These are phyloP conservation scores for Peromyscus leucopus DNA, from an alignment of 2,113 vertebrate species.

Conservation along the genomic window DNA sequence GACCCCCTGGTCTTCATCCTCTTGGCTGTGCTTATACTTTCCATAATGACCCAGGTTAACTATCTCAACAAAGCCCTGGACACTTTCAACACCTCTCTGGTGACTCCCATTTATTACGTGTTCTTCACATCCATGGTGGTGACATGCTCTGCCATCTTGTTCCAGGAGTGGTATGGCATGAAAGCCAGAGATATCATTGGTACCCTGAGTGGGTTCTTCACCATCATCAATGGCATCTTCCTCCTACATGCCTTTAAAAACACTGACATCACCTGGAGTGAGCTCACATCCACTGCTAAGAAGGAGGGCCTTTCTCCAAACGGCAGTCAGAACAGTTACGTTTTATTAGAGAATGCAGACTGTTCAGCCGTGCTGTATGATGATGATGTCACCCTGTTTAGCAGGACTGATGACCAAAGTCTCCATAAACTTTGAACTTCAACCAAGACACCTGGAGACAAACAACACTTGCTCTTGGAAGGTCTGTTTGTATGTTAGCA, in stretches of 20 bases:
- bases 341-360: slow-evolving; percentile 86
- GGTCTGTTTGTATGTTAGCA: background rate
- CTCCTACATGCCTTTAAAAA: slow-evolving; percentile 90
- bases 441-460: background rate
- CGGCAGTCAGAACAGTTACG: slow-evolving; percentile 80
- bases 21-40: slow-evolving; percentile 83
- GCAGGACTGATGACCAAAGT: slow-evolving; percentile 65
- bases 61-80: slow-evolving; percentile 92
- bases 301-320: slow-evolving; percentile 58
- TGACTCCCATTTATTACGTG: slow-evolving; percentile 91
- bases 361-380: slow-evolving; percentile 67
- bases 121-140: slow-evolving; percentile 89
- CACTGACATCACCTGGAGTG: slow-evolving; percentile 86
- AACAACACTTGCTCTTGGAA: slow-evolving; percentile 32
- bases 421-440: slow-evolving; percentile 27
- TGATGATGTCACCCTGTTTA: slow-evolving; percentile 86
- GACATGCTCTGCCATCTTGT: slow-evolving; percentile 88
- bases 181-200: slow-evolving; percentile 85
- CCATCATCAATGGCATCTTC: slow-evolving; percentile 90
- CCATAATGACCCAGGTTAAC: slow-evolving; percentile 89
- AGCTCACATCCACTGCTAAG: slow-evolving; percentile 82
- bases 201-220: slow-evolving; percentile 89
- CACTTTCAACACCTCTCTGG: slow-evolving; percentile 88
- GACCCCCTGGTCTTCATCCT: slow-evolving; percentile 87
- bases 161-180: slow-evolving; percentile 91